Base-by-base conservation (phyloP, 2,888 invertebrate species). In the Drosophila formosana region DNA sequence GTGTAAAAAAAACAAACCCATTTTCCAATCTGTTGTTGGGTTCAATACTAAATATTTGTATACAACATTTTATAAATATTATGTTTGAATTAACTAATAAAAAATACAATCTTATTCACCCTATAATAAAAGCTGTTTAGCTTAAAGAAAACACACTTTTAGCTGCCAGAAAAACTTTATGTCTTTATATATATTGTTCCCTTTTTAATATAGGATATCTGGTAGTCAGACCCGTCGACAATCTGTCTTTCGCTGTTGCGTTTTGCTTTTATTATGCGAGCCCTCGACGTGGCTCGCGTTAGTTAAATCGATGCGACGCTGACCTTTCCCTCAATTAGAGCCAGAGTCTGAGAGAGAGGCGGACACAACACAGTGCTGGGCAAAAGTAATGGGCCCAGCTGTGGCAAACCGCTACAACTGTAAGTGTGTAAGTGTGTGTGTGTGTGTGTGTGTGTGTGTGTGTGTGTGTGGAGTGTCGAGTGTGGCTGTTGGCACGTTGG, bases 241-340 rank as follows among this genome's bases (percentile, higher is more conserved):
- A 7, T 8, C 18, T n/a, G 0, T n/a, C 7, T 5, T 9, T 41
- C 34, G 9, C 47, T 56, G 30, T 50, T 32, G 32, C 26, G 9
- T 26, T 64, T 64, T 64, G 53, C 49, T 70, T 71, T 68, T 51
- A 50, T 67, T 68, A 47, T 58, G 60, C 52, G 51, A 63, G 65
- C 71, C 72, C 63, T 62, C 58, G 46, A 53, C 72, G 45, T 9
- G 26, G 63, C 39, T 57, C 57, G 58, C 64, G 55, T 65, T 73
- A 78, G 74, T 69, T 73, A 82, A 83, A 88, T 83, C 88, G 83
- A 83, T 88, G 83, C 83, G 65, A 60, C 62, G 80, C 72, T 86
- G 83, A 83, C 83, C 83, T 83, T 83, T 83, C 75, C 80, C 86
- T 83, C 88, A 83, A 83, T 88, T 86, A 82, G 65, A 75, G 68